A percentile compares a stretch with the other conserved stretches of the same genome.
Conservation (phyloP, 2,888 invertebrate genomes). For the Mantis religiosa region DNA sequence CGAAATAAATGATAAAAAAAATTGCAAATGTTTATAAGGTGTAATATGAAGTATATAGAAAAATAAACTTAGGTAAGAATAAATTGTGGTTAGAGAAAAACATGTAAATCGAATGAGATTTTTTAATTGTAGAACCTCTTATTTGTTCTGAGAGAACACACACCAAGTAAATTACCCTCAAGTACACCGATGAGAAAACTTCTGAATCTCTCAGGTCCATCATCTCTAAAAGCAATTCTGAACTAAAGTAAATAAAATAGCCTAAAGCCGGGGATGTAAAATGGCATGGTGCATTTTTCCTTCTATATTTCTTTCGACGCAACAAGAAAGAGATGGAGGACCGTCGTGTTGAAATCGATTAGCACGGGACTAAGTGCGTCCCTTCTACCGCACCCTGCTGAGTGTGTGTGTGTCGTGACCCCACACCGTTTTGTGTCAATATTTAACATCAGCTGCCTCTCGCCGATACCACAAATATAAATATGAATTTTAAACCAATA, state of each 20-base stretch:
- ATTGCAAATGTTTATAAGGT: too few species aligned
- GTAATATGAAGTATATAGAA: too few species aligned
- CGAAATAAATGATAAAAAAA: too few species aligned
- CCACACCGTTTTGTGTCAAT: background rate
- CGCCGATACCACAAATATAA: background rate
- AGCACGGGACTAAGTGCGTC: background rate
- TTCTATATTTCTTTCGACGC: background rate
- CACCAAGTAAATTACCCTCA: too few species aligned
- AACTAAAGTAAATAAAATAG: background rate
- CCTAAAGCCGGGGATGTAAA: background rate
- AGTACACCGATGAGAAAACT: background rate
- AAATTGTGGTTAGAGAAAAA: too few species aligned
- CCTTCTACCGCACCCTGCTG: background rate
- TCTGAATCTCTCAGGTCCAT: background rate
- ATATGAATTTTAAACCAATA: background rate
- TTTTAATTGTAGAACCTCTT: too few species aligned
- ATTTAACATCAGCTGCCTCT: background rate
- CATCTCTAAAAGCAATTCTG: background rate
- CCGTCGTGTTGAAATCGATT: background rate
- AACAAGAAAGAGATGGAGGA: background rate
- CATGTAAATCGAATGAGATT: too few species aligned
- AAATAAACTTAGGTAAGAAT: too few species aligned
- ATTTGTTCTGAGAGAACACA: too few species aligned
- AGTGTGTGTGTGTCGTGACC: background rate
- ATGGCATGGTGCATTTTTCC: background rate